phyloP scores from a whole-genome alignment of 2,888 invertebrate species.

The Idaea straminata region DNA sequence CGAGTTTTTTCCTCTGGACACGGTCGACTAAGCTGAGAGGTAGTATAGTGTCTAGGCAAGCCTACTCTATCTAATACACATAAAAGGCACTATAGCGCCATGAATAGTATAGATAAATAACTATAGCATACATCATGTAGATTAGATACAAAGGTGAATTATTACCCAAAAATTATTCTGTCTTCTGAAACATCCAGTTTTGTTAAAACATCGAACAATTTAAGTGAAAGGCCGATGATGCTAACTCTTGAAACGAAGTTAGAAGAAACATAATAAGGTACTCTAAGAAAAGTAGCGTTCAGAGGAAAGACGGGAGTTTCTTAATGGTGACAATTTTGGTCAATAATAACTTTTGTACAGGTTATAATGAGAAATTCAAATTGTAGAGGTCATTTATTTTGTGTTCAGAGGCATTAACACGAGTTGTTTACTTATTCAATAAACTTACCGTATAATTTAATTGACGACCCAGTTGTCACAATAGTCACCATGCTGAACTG shows the following conservation, averaged over 20 bases:
- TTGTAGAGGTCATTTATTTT: not conserved
- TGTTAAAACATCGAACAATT: not conserved
- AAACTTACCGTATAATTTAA: too few species aligned
- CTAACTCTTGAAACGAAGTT: slow-evolving; percentile 21
- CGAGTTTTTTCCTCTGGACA: too few species aligned
- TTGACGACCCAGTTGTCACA: too few species aligned
- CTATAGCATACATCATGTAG: too few species aligned
- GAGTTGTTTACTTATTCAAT: too few species aligned
- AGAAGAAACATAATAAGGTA: not conserved
- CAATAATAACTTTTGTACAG: not conserved
- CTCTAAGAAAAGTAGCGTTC: not conserved
- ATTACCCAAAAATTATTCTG: not conserved
- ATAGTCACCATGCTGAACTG: too few species aligned
- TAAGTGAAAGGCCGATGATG: not conserved
- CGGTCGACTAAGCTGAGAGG: too few species aligned
- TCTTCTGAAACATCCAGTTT: not conserved
- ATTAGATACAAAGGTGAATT: not conserved
- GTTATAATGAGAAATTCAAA: not conserved
- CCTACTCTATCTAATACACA: too few species aligned
- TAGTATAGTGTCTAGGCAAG: too few species aligned
- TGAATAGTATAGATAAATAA: too few species aligned
- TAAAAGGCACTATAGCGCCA: too few species aligned
- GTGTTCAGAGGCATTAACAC: too few species aligned
- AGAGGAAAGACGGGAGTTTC: not conserved
- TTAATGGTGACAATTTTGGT: not conserved